These are phyloP conservation scores for Clusia tigrina DNA, from an alignment of 2,888 invertebrate species.

Conservation along the genomic window DNA sequence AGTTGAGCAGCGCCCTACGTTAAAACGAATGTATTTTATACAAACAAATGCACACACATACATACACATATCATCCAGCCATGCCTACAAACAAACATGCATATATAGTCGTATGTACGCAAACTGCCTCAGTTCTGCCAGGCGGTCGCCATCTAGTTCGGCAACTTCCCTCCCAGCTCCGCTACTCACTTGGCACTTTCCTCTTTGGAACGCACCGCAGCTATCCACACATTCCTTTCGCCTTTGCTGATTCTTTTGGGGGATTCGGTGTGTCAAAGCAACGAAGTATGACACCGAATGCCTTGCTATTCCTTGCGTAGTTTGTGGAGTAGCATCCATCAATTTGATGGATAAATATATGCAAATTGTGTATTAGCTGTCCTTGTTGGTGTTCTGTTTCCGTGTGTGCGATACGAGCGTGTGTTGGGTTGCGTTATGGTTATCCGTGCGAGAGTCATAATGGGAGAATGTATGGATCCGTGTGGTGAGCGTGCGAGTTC, in stretches of 20 bases:
- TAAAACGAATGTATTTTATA: no score
- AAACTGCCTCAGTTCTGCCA: not conserved
- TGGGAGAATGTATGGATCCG: slow-evolving; percentile 24
- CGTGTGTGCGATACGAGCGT: slow-evolving; percentile 6
- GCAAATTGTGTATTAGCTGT: slow-evolving; percentile 63
- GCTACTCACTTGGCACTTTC: not conserved
- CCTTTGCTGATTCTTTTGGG: slow-evolving; percentile 50
- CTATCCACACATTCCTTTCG: slow-evolving; percentile 55
- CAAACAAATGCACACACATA: no score
- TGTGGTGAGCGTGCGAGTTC: slow-evolving; percentile 13
- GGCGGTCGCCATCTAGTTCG: not conserved
- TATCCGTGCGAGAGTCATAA: no score
- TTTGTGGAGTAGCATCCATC: slow-evolving; percentile 63
- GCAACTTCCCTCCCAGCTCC: not conserved
- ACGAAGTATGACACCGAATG: slow-evolving; percentile 45
- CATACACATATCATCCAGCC: no score
- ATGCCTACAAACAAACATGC: no score
- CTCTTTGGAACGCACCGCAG: slow-evolving; percentile 37
- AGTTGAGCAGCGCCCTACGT: slow-evolving; percentile 27
- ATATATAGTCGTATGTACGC: slow-evolving; percentile 36
- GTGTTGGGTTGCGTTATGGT: not conserved
- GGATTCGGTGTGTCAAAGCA: slow-evolving; percentile 58
- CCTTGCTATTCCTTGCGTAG: slow-evolving; percentile 20
- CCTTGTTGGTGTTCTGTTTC: slow-evolving; percentile 35
- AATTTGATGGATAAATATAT: slow-evolving; percentile 65